Conservation (phyloP, 2,113 vertebrate species). For the rat (Rattus norvegicus) region DNA sequence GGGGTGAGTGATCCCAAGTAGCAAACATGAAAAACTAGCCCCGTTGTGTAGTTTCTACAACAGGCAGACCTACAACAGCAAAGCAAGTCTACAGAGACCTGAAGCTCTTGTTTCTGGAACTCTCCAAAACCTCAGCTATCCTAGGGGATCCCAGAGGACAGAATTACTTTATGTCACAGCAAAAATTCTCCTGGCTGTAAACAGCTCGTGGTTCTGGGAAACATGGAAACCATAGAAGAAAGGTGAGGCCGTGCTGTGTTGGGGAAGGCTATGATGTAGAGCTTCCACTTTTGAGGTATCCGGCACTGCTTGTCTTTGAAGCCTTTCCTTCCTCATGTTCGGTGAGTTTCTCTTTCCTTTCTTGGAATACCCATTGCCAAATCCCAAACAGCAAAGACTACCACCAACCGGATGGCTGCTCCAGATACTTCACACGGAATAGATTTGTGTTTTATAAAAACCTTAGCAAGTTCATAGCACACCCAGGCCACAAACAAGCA, state of each 20-base stretch:
- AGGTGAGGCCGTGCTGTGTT: conserved; percentile 38
- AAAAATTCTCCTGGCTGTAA: conserved; percentile 70
- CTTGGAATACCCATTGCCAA: background rate
- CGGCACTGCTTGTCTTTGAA: background rate
- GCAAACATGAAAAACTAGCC: background rate
- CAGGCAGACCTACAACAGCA: conserved; percentile 63
- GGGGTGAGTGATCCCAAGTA: background rate
- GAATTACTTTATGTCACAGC: conserved; percentile 71
- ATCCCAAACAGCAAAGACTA: background rate
- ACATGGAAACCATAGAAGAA: conserved; percentile 23
- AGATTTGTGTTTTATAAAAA: background rate
- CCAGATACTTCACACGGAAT: background rate
- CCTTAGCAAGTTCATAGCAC: background rate
- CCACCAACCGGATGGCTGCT: background rate
- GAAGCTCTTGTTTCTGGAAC: conserved; percentile 68
- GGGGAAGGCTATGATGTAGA: background rate
- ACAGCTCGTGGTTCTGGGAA: conserved; percentile 67
- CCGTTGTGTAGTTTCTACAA: conserved; percentile 42
- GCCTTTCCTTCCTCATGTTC: background rate
- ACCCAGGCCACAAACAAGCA: background rate
- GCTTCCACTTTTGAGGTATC: background rate
- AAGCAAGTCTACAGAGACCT: conserved; percentile 45
- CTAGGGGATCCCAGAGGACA: conserved; percentile 73
- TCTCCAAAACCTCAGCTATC: conserved; percentile 60
- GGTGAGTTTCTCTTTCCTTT: background rate